Base-by-base conservation (phyloP, 2,113 vertebrate species). In the Gobio gobio region DNA sequence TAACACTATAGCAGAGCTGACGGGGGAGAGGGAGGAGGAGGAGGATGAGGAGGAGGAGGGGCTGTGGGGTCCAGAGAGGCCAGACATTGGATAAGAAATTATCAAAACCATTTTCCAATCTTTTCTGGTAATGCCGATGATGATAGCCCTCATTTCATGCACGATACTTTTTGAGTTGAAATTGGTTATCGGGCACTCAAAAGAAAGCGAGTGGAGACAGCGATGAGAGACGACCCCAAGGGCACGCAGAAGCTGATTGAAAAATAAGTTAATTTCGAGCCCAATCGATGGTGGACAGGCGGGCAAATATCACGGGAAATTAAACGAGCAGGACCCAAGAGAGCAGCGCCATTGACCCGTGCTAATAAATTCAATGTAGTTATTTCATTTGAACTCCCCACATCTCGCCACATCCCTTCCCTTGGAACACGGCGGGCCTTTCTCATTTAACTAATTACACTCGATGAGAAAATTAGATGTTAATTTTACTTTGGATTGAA, bases 271-370 rank as follows among this genome's bases (percentile, higher is more conserved):
- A 98, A 99, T 99, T 99, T 99, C 97, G 95, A 92, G 95, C 96
- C 96, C 97, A 98, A 98, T 99, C 98, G 97, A 99, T 99, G 97
- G 96, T 94, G 96, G 96, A 95, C 97, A 97, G 97, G 97, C 97
- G 95, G 96, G 96, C 97, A 99, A 99, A 98, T 99, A 99, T 98
- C 98, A 98, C 97, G 98, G 97, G 98, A 99, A 99, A 99, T 99
- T 99, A 99, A 99, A 98, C 96, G 96, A 96, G 96, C 96, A 93
- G 94, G 93, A 94, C 97, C 94, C 97, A 26, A 56, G 98, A 96
- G 97, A 97, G 93, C 94, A 87, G 89, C 88, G 89, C 96, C 96
- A 98, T 99, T 98, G 98, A 98, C 97, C 98, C 95, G 94, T 94
- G 92, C 96, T 98, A 98, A 99, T 99, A 97, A 97, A 98, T 98